Percentiles rank a stretch among this genome's conserved stretches.
phyloP scores from a whole-genome alignment of 1,140 invertebrate genomes.

The Ridgeia piscesae region DNA sequence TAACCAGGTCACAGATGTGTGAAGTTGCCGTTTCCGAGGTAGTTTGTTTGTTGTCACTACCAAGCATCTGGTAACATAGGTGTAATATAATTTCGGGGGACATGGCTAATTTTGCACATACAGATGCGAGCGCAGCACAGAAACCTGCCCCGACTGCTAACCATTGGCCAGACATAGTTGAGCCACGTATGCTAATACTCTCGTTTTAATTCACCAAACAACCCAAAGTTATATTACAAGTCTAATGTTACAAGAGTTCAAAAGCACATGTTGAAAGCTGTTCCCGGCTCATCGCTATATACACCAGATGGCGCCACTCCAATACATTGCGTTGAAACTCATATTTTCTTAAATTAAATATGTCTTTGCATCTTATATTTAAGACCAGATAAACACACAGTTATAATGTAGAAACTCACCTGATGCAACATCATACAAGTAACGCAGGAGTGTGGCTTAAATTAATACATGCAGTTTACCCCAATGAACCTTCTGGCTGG shows the following conservation, averaged over 20 bases:
- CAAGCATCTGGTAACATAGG: constrained; percentile 1
- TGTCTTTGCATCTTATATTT: neutral
- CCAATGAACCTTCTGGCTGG: neutral
- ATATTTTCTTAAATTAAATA: neutral
- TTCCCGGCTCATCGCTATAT: neutral
- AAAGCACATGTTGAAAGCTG: neutral
- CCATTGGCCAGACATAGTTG: neutral
- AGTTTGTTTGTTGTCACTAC: neutral
- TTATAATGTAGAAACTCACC: neutral
- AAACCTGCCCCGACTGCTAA: constrained; percentile 17
- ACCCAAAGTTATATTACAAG: neutral
- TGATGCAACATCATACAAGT: neutral
- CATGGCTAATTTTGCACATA: constrained; percentile 23
- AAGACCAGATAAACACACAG: neutral
- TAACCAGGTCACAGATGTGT: neutral
- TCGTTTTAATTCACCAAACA: neutral
- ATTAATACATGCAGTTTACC: neutral
- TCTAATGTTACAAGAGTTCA: neutral
- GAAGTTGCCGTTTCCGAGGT: neutral
- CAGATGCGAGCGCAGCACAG: constrained; percentile 19
- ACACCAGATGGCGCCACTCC: neutral
- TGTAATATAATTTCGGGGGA: neutral
- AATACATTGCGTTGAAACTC: neutral
- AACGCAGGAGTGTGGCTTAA: neutral
- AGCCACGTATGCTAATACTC: neutral